Conservation (phyloP, 2,888 invertebrate species). For the Caenorhabditis sp. region DNA sequence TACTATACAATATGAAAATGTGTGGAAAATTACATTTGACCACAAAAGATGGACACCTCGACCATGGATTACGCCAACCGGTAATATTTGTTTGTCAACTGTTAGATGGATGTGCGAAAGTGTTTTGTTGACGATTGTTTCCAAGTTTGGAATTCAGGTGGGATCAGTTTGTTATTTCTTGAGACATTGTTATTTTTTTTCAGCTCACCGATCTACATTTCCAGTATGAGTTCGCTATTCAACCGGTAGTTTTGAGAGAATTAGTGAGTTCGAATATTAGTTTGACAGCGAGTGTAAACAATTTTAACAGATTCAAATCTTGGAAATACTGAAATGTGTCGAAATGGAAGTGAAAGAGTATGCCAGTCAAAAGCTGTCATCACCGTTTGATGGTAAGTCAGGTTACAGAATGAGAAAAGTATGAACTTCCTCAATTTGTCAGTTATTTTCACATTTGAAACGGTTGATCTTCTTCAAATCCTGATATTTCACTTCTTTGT, state of each 20-base stretch:
- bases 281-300: background rate
- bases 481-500: too few relatives aligned
- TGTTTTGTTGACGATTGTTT: conserved; percentile 55
- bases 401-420: too few relatives aligned
- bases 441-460: too few relatives aligned
- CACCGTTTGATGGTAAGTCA: conserved; percentile 44
- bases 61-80: conserved; percentile 61
- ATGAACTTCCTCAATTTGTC: too few relatives aligned
- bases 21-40: conserved; percentile 56
- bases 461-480: too few relatives aligned
- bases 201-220: too few relatives aligned
- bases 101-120: conserved; percentile 66
- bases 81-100: conserved; percentile 36
- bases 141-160: conserved; percentile 55
- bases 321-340: conserved; percentile 50
- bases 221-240: conserved; percentile 60
- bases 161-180: too few relatives aligned
- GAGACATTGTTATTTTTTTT: too few relatives aligned
- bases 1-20: conserved; percentile 27
- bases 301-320: conserved; percentile 29
- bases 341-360: conserved; percentile 26
- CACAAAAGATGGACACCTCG: conserved; percentile 41
- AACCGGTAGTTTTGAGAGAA: conserved; percentile 55
- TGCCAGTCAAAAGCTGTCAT: conserved; percentile 27
- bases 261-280: conserved; percentile 20